Percentiles rank a stretch among this genome's conserved stretches.
Evolutionary conservation across 2,888 invertebrate genomes (phyloP).

Genomic region (Antheraea yamamai): DNA sequence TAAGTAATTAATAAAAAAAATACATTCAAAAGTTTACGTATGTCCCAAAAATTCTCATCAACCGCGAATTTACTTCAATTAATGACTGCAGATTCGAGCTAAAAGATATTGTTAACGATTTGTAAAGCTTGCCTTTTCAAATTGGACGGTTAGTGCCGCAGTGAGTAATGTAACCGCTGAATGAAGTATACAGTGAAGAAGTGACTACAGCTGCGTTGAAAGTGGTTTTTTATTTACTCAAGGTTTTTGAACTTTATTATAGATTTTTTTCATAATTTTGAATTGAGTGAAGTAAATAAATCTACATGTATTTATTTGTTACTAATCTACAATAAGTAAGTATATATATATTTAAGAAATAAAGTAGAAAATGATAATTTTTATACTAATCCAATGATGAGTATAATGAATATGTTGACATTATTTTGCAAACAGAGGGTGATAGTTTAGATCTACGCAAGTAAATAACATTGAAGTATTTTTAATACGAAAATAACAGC

Average conservation of each 20-base stretch:
- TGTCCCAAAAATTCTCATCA: not conserved
- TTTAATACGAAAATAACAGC: too few species aligned
- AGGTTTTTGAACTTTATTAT: not conserved
- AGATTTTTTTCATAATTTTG: not conserved
- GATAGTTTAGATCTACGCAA: too few species aligned
- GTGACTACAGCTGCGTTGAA: conserved; percentile 22
- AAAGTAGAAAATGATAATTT: too few species aligned
- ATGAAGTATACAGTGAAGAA: conserved; percentile 45
- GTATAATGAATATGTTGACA: too few species aligned
- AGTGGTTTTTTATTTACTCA: conserved; percentile 12
- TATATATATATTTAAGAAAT: not conserved
- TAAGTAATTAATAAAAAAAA: not conserved
- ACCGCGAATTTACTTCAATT: conserved; percentile 29
- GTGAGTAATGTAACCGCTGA: conserved; percentile 46
- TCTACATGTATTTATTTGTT: not conserved
- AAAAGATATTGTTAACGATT: conserved; percentile 41
- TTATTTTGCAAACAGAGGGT: too few species aligned
- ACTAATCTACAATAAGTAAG: not conserved
- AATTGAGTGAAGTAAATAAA: not conserved
- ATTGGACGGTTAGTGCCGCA: conserved; percentile 34
- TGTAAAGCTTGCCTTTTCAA: conserved; percentile 39
- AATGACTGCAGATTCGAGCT: conserved; percentile 41
- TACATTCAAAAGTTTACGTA: not conserved
- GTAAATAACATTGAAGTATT: too few species aligned
- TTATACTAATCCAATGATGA: too few species aligned